These are phyloP conservation scores for Andrena chrysosceles DNA, from an alignment of 2,888 invertebrate species.

Conservation along the genomic window DNA sequence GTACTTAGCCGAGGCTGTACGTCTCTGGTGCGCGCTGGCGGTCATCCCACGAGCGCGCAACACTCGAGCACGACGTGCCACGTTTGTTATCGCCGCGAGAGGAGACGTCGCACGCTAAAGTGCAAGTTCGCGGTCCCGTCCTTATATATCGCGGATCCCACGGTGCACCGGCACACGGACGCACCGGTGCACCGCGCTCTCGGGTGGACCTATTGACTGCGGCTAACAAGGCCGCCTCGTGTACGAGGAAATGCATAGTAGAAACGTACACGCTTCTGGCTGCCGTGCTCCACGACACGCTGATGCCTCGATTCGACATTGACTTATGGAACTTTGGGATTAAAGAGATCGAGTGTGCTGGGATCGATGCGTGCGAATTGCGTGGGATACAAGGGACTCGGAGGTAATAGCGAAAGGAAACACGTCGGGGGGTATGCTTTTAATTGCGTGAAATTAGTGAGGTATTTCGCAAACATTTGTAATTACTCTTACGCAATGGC, in stretches of 20 bases:
- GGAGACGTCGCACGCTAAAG: constrained; percentile 38
- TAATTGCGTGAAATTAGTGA: not conserved
- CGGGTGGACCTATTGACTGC: constrained; percentile 34
- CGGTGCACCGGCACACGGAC: constrained; percentile 60
- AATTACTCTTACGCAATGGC: not conserved
- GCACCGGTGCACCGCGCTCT: constrained; percentile 27
- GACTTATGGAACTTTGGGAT: constrained; percentile 1
- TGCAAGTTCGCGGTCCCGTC: constrained; percentile 57
- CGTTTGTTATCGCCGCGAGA: constrained; percentile 55
- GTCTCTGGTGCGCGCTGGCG: constrained; percentile 6
- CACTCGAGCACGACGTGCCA: constrained; percentile 29
- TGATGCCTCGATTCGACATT: constrained; percentile 26
- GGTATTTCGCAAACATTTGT: not conserved
- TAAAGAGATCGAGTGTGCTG: not conserved
- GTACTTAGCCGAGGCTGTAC: not conserved
- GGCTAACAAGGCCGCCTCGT: constrained; percentile 56
- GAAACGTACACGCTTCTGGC: constrained; percentile 34
- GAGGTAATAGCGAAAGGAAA: too few relatives aligned
- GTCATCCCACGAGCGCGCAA: constrained; percentile 23
- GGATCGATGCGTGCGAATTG: not conserved
- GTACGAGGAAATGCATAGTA: constrained; percentile 54
- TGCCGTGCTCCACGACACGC: not conserved
- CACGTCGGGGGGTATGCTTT: not conserved
- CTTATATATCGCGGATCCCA: constrained; percentile 62
- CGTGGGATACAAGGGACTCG: too few relatives aligned